Conservation (phyloP, 2,888 invertebrate genomes). For the Sclerodermus sp. region DNA sequence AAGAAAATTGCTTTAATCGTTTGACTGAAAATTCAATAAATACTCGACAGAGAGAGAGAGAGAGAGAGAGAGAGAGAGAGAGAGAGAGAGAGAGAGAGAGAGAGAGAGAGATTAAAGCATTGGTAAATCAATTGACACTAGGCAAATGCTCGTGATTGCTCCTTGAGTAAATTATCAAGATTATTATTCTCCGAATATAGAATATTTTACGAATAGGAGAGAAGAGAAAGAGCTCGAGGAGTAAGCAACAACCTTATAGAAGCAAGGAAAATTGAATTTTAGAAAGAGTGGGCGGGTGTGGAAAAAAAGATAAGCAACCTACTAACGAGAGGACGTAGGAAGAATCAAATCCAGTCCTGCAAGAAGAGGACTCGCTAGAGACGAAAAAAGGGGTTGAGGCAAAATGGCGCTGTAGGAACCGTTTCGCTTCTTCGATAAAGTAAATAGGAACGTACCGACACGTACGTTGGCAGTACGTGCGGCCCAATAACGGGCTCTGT, state of each 20-base stretch:
- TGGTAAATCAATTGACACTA: background rate
- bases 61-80: background rate
- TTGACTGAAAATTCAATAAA: constrained; percentile 33
- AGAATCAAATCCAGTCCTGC: constrained; percentile 21
- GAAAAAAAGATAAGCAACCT: constrained; percentile 29
- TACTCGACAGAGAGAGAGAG: constrained; percentile 35
- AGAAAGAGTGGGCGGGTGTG: constrained; percentile 36
- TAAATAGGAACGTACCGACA: constrained; percentile 42
- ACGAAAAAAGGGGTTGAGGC: constrained; percentile 6
- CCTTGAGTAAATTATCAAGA: too few relatives aligned
- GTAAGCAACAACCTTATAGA: too few relatives aligned
- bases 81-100: constrained; percentile 2
- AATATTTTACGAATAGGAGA: too few relatives aligned
- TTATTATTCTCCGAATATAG: too few relatives aligned
- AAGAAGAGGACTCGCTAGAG: background rate
- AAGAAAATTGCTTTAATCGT: constrained; percentile 18
- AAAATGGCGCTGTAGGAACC: constrained; percentile 20
- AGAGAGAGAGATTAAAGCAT: too few relatives aligned
- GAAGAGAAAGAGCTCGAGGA: too few relatives aligned
- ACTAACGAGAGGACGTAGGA: constrained; percentile 30
- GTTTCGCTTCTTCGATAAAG: constrained; percentile 36
- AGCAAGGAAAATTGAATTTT: too few relatives aligned
- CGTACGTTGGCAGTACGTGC: constrained; percentile 37
- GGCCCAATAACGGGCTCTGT: constrained; percentile 27
- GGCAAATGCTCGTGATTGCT: too few relatives aligned